Evolutionary conservation across 2,797 vertebrate species (phyloP).

Genomic region (Notamacropus eugenii): DNA sequence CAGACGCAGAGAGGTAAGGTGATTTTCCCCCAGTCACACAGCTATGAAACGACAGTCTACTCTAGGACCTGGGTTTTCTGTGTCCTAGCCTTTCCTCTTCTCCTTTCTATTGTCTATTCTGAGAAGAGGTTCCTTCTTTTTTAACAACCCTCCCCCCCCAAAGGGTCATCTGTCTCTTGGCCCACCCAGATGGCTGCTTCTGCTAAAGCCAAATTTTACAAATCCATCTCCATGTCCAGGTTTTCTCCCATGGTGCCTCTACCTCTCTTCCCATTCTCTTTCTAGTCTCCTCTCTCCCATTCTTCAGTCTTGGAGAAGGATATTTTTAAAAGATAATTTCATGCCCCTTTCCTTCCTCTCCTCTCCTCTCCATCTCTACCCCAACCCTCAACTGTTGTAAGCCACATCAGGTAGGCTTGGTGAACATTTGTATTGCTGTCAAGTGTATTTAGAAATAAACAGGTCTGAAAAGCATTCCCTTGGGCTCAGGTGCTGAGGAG

Average conservation of each 20-base stretch:
- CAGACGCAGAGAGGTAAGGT: neutral
- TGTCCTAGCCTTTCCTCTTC: neutral
- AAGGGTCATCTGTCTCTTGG: neutral
- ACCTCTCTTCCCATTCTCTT: neutral
- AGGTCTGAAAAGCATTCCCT: constrained; percentile 77
- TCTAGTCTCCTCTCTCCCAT: neutral
- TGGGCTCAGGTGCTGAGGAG: constrained; percentile 72
- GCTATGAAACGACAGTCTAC: neutral
- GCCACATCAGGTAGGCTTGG: constrained; percentile 71
- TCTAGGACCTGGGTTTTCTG: neutral
- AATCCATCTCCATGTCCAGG: constrained; percentile 81
- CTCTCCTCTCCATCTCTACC: neutral
- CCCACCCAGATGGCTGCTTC: constrained; percentile 68
- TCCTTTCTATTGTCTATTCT: neutral
- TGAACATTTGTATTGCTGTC: constrained; percentile 74
- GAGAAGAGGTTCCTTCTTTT: neutral
- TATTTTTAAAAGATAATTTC: constrained; percentile 74
- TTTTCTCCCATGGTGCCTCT: constrained; percentile 65
- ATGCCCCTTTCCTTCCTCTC: constrained; percentile 52
- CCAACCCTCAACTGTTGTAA: constrained; percentile 55
- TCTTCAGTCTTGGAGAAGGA: constrained; percentile 55
- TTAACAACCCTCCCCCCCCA: too few relatives aligned
- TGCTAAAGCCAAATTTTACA: constrained; percentile 80
- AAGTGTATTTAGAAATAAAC: constrained; percentile 82
- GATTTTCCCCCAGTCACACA: neutral